Evolutionary conservation across 2,797 vertebrate genomes (phyloP).

Genomic region (Galaxias olidus): DNA sequence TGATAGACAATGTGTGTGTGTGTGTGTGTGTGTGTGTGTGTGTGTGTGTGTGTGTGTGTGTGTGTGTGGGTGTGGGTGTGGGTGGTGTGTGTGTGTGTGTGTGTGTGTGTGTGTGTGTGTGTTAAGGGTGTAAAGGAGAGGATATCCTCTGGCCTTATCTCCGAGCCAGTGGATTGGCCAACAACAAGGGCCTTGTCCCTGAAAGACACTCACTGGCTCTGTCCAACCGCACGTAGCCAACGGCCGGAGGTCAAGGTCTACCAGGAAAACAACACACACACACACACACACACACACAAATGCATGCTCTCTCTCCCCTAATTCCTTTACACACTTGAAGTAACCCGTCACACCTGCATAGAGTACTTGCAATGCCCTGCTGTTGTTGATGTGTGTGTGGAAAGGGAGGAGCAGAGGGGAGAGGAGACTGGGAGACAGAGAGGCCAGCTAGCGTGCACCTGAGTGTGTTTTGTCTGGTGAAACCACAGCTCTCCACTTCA

Average conservation of each 20-base stretch:
- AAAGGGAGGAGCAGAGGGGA: neutral
- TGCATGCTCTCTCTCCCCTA: constrained; percentile 1
- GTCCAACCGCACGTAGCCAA: constrained; percentile 46
- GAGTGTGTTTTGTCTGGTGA: constrained; percentile 1
- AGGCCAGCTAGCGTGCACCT: too few species aligned
- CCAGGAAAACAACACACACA: constrained; percentile 34
- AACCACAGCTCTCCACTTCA: constrained; percentile 10
- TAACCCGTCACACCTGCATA: too few species aligned
- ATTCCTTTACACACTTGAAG: too few species aligned
- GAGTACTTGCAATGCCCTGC: too few species aligned
- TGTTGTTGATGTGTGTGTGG: neutral
- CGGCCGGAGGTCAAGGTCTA: constrained; percentile 48
- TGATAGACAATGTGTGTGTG: neutral
- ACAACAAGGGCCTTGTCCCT: constrained; percentile 34
- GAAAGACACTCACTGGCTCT: constrained; percentile 33
- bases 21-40: constrained; percentile 7
- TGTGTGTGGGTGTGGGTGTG: neutral
- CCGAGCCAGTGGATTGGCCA: constrained; percentile 33
- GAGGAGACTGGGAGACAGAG: neutral
- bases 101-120: too few species aligned
- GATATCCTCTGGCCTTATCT: constrained; percentile 55
- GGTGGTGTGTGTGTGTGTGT: too few species aligned
- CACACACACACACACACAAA: constrained; percentile 12
- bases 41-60: constrained; percentile 16
- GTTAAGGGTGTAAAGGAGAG: constrained; percentile 40